Evolutionary conservation across 2,113 vertebrate genomes (phyloP), one percentile per base, ranked within the genome.

Genomic region (Aldabrachelys gigantea): DNA sequence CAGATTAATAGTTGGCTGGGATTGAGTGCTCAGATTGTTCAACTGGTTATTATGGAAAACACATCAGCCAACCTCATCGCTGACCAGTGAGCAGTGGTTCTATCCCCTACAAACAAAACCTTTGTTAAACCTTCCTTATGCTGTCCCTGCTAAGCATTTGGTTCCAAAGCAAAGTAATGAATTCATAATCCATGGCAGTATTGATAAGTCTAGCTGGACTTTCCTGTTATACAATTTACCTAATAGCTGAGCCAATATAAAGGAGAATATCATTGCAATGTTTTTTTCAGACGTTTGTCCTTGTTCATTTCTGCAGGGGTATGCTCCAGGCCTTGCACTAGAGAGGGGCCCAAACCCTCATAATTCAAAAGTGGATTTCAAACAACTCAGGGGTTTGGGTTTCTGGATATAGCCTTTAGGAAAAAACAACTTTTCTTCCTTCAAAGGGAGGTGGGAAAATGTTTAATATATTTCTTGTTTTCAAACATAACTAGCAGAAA

Each of bases 21-120:
- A 85, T 91, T 91, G 97, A 97, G 94, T 93, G 82, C 90, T 94
- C 91, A 95, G 95, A 96, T 95, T 96, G 89, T 97, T 97, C 90
- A 81, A 13, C 96, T 80, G 93, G 91, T 94, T 98, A 89, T 97
- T 96, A 98, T 54, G 97, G 97, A 97, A 98, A 98, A 97, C 82
- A 93, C 97, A 98, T 98, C 96, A 96, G 85, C 97, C 97, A 98
- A 88, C 94, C 93, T 95, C 96, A 93, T 97, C 96, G 95, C 94
- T 93, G 94, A 97, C 93, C 85, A 96, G 93, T 95, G 59, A 94
- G 81, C 85, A 91, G 89, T 93, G 94, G 96, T 96, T 97, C 96
- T 91, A 97, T 90, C 91, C 89, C 69, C 96, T 88, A 97, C 96
- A 98, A 97, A 98, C 95, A 96, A 97, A 97, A 94, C 92, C 90